Percentiles rank a stretch among this genome's conserved stretches.
Evolutionary conservation across 2,888 invertebrate species (phyloP).

Genomic region (Plebejus melissa): DNA sequence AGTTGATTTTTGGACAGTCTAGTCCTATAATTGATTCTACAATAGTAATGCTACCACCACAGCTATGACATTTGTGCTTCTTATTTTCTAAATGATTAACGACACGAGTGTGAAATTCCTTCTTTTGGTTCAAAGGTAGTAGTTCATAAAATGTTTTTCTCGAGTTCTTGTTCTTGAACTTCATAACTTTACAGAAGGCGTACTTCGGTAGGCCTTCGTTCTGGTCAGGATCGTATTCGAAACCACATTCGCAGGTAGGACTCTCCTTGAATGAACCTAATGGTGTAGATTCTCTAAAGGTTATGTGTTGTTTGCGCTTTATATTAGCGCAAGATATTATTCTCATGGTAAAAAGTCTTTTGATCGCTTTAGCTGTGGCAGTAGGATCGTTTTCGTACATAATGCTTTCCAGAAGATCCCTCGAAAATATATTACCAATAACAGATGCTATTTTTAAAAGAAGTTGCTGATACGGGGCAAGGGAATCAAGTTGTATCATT

Average conservation of each 20-base stretch:
- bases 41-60: conserved; percentile 64
- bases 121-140: conserved; percentile 74
- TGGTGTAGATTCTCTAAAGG: conserved; percentile 38
- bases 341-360: conserved; percentile 74
- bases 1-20: neutral
- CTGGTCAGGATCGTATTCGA: conserved; percentile 57
- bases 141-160: conserved; percentile 75
- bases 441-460: conserved; percentile 80
- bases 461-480: conserved; percentile 79
- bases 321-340: conserved; percentile 75
- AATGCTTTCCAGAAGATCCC: conserved; percentile 73
- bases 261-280: conserved; percentile 40
- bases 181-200: conserved; percentile 78
- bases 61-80: conserved; percentile 71
- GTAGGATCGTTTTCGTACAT: conserved; percentile 73
- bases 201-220: conserved; percentile 67
- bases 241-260: conserved; percentile 58
- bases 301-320: conserved; percentile 40
- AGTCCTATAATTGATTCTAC: conserved; percentile 51
- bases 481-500: conserved; percentile 77
- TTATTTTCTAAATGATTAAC: conserved; percentile 71
- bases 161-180: conserved; percentile 73
- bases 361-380: conserved; percentile 74
- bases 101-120: conserved; percentile 75
- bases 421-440: conserved; percentile 75